Evolutionary conservation across 2,888 invertebrate genomes (phyloP).

Genomic region (Ecliptopera silaceata): DNA sequence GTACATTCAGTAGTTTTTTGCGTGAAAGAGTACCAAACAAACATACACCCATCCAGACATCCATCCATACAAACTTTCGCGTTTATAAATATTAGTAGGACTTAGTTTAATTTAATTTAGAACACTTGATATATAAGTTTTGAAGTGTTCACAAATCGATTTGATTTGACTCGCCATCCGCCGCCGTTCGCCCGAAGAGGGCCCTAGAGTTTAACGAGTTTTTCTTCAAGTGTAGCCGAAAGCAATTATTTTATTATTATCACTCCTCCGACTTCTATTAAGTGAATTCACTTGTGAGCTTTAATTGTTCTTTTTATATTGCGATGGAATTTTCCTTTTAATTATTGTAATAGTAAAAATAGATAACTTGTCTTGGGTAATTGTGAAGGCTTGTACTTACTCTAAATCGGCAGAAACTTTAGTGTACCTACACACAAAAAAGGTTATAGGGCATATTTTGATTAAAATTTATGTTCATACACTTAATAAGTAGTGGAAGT

Average conservation of each 20-base stretch:
- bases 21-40: too few species aligned
- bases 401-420: too few species aligned
- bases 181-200: slow-evolving; percentile 48
- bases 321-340: slow-evolving; percentile 10
- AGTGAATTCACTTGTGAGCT: slow-evolving; percentile 53
- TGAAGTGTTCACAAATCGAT: slow-evolving; percentile 32
- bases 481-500: too few species aligned
- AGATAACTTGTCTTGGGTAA: background rate
- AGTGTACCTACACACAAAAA: too few species aligned
- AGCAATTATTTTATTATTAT: slow-evolving; percentile 66
- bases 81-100: too few species aligned
- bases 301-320: slow-evolving; percentile 51
- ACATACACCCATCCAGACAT: too few species aligned
- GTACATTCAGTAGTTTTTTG: too few species aligned
- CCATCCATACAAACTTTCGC: too few species aligned
- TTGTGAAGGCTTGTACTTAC: too few species aligned
- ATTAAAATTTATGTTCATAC: too few species aligned
- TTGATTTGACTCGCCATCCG: slow-evolving; percentile 33
- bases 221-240: slow-evolving; percentile 57
- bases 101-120: too few species aligned
- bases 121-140: background rate
- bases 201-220: slow-evolving; percentile 75
- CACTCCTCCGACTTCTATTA: slow-evolving; percentile 46
- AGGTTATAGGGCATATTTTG: too few species aligned
- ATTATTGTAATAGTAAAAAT: background rate